Evolutionary conservation across 2,888 invertebrate species (phyloP).

Genomic region (Lathronympha strigana): DNA sequence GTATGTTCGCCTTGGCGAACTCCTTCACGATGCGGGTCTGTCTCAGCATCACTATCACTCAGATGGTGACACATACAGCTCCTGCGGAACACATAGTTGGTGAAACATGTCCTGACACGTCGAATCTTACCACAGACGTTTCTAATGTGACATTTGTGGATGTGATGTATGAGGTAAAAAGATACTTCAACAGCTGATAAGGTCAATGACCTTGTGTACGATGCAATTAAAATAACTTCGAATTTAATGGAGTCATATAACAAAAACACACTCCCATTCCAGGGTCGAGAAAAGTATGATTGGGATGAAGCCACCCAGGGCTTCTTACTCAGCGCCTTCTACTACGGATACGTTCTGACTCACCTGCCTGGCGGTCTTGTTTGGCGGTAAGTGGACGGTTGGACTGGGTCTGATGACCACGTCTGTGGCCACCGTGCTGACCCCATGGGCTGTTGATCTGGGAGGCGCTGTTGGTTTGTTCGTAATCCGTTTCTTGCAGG

Average conservation of each 20-base stretch:
- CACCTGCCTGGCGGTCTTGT: constrained; percentile 92
- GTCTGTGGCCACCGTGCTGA: constrained; percentile 90
- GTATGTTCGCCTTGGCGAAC: constrained; percentile 87
- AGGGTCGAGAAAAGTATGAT: constrained; percentile 79
- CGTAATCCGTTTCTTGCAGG: constrained; percentile 79
- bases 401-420: constrained; percentile 91
- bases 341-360: constrained; percentile 92
- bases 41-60: constrained; percentile 88
- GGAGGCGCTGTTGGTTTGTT: constrained; percentile 84
- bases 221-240: too few species aligned
- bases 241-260: too few species aligned
- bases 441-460: constrained; percentile 87
- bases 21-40: constrained; percentile 90
- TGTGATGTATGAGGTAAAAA: constrained; percentile 49
- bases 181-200: not conserved
- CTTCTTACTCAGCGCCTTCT: constrained; percentile 90
- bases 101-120: constrained; percentile 77
- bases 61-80: constrained; percentile 81
- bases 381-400: constrained; percentile 93
- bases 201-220: too few species aligned
- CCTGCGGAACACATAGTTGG: constrained; percentile 71
- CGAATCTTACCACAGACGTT: constrained; percentile 39
- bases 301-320: constrained; percentile 90
- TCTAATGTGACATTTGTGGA: constrained; percentile 47
- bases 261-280: constrained; percentile 30